Evolutionary conservation across 2,888 invertebrate species (phyloP).

Genomic region (Blastobasis lacticolella): DNA sequence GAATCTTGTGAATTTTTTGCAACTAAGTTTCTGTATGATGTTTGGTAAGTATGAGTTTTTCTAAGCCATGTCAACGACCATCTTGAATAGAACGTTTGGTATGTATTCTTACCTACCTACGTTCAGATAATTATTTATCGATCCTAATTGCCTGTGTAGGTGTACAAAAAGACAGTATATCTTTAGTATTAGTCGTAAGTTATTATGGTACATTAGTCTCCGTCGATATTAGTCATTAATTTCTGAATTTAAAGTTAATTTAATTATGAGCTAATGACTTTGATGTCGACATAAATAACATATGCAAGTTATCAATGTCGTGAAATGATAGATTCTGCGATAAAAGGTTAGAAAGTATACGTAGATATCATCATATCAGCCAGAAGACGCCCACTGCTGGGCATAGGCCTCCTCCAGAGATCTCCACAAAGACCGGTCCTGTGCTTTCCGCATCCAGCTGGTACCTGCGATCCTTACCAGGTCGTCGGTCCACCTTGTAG

Average conservation of each 20-base stretch:
- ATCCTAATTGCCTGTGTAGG: background rate
- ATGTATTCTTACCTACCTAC: background rate
- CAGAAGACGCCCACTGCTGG: too few species aligned
- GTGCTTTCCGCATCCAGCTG: too few species aligned
- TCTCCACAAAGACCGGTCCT: too few species aligned
- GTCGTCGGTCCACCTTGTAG: too few species aligned
- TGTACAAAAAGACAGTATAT: background rate
- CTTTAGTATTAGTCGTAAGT: background rate
- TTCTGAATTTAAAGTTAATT: slow-evolving; percentile 1
- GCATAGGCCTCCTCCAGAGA: too few species aligned
- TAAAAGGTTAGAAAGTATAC: too few species aligned
- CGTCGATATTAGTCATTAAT: slow-evolving; percentile 1
- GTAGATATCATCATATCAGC: too few species aligned
- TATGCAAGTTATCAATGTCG: background rate
- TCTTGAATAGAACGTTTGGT: background rate
- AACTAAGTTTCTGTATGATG: too few species aligned
- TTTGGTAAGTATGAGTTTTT: too few species aligned
- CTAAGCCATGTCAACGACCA: background rate
- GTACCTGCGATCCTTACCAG: too few species aligned
- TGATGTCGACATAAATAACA: background rate
- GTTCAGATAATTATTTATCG: background rate
- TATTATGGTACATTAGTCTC: slow-evolving; percentile 4
- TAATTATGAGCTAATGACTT: slow-evolving; percentile 1
- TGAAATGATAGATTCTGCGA: background rate
- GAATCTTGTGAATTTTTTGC: too few species aligned